Percentiles rank a stretch among this genome's conserved stretches.
phyloP scores from a whole-genome alignment of 2,797 vertebrate species.

The Craterocephalus amniculus region DNA sequence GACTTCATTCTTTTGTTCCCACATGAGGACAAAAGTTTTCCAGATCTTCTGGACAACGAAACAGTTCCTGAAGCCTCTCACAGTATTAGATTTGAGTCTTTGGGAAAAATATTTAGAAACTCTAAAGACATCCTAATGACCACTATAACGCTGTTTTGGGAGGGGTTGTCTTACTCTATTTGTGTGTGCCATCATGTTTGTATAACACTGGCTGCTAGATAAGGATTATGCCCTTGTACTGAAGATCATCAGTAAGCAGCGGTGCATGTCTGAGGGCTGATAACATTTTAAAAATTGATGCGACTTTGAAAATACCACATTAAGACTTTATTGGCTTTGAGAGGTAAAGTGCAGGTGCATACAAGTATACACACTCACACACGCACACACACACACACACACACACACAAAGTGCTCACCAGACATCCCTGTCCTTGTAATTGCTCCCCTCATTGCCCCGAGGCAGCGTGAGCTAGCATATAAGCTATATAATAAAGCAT shows the following conservation, averaged over 20 bases:
- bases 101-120: constrained; percentile 10
- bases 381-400: constrained; percentile 10
- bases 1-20: constrained; percentile 40
- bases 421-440: constrained; percentile 72
- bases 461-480: constrained; percentile 75
- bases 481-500: constrained; percentile 78
- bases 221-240: constrained; percentile 63
- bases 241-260: constrained; percentile 68
- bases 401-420: constrained; percentile 30
- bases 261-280: constrained; percentile 68
- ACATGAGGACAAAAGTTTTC: constrained; percentile 27
- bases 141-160: not conserved
- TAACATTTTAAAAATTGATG: constrained; percentile 80
- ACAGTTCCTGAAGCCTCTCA: not conserved
- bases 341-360: constrained; percentile 74
- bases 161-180: not conserved
- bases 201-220: constrained; percentile 32
- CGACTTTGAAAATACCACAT: constrained; percentile 76
- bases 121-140: constrained; percentile 16
- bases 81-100: not conserved
- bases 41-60: not conserved
- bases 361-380: not conserved
- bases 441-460: constrained; percentile 74
- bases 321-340: constrained; percentile 76
- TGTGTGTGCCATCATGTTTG: constrained; percentile 36